Conservation (phyloP, 2,888 invertebrate species). For the Melangyna quadrimaculata region DNA sequence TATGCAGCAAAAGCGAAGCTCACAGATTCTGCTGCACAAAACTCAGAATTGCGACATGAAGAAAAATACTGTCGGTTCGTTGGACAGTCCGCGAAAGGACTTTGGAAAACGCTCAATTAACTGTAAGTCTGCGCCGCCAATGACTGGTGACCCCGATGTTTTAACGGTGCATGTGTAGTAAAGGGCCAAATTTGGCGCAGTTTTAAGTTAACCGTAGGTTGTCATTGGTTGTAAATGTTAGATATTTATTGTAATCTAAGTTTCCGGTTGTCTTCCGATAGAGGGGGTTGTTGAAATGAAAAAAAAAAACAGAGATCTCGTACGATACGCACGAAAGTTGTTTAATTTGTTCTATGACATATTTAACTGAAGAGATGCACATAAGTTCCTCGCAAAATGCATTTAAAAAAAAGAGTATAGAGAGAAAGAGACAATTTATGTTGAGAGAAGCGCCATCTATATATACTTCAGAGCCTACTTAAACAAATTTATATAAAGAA, state of each 20-base stretch:
- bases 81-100: constrained; percentile 85
- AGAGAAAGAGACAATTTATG: constrained; percentile 22
- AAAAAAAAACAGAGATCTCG: constrained; percentile 58
- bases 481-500: constrained; percentile 5
- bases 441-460: constrained; percentile 63
- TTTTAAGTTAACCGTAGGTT: constrained; percentile 55
- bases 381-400: constrained; percentile 74
- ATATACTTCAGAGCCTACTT: constrained; percentile 66
- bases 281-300: constrained; percentile 44
- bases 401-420: constrained; percentile 72
- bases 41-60: constrained; percentile 92
- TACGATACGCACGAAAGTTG: constrained; percentile 69
- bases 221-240: constrained; percentile 70
- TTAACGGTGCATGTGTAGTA: constrained; percentile 83
- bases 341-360: constrained; percentile 45
- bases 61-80: constrained; percentile 88
- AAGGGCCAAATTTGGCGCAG: not conserved
- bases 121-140: constrained; percentile 80
- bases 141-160: constrained; percentile 80
- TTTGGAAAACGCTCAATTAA: constrained; percentile 89
- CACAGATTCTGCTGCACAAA: constrained; percentile 88
- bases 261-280: constrained; percentile 67
- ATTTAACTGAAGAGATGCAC: constrained; percentile 50
- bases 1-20: constrained; percentile 82
- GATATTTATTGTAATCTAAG: constrained; percentile 66